Conservation (phyloP, 1,140 invertebrate genomes). For the Sminthurides bifidus region DNA sequence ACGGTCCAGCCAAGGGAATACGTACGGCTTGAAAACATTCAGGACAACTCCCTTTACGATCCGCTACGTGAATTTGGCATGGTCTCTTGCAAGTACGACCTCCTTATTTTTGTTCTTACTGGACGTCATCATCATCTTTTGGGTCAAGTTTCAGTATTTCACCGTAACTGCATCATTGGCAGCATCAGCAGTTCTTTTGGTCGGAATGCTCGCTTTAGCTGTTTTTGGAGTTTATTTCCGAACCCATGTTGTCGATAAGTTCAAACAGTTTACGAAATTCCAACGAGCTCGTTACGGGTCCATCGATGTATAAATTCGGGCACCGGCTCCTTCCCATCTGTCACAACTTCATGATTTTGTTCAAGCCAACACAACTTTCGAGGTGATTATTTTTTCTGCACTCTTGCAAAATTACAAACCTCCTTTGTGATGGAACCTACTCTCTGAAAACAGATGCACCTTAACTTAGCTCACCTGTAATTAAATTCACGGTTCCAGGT, state of each 20-base stretch:
- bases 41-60: neutral
- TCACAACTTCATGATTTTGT: too few species aligned
- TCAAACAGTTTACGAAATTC: neutral
- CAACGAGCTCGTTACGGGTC: neutral
- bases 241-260: neutral
- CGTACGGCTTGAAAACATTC: neutral
- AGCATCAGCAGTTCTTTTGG: neutral
- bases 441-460: too few species aligned
- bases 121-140: constrained; percentile 48
- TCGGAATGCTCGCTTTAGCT: neutral
- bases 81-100: constrained; percentile 13
- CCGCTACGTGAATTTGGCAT: neutral
- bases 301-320: too few species aligned
- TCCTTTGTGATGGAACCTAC: too few species aligned
- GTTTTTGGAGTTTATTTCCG: constrained; percentile 9
- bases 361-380: too few species aligned
- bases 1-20: neutral
- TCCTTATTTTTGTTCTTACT: constrained; percentile 47
- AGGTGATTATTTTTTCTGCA: too few species aligned
- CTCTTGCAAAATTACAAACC: too few species aligned
- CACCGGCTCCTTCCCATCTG: too few species aligned
- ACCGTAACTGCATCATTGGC: neutral
- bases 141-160: constrained; percentile 35
- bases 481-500: too few species aligned
- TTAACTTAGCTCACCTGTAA: too few species aligned